Evolutionary conservation across 2,888 invertebrate species (phyloP), one percentile per base, ranked within the genome.

Genomic region (Epiblema foenella): DNA sequence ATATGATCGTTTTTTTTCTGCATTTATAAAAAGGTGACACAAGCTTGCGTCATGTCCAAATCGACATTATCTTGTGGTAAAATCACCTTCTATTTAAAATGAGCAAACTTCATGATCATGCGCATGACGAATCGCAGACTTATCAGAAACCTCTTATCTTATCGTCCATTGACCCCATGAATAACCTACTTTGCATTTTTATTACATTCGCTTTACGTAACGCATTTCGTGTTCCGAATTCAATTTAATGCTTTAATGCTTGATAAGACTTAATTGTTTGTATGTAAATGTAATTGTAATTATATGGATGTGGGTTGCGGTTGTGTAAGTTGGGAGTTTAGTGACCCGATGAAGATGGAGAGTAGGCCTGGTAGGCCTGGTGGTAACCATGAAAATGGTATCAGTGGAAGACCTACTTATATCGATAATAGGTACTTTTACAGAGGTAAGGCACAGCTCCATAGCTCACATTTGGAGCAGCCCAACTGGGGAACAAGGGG

Each of bases 151-250:
- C n/a, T n/a, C n/a, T n/a, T n/a, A 11, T 39, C 20, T 66, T 74
- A 74, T 74, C 74, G 74, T 46, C 0, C 69, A 57, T 62, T 39
- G 74, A 74, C 74, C 71, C 56, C 46, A 8, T 7, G 33, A 71
- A 73, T 73, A 73, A 29, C 68, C 58, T 52, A 51, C 37, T 64
- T 42, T 52, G n/a, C 20, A 52, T 63, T 65, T 60, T 72, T 68
- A 68, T 64, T 64, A 37, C 52, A 64, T 52, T 46, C 60, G 60
- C n/a, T 60, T 64, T 64, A 64, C 52, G 63, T 64, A 64, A 64
- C 39, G 20, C 18, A 33, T 39, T 64, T 64, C 52, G 63, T 64
- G 63, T 24, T 15, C 52, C 20, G 52, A 64, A 64, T 52, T 63
- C 18, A 63, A 63, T 63, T 63, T 62, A 51, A 64, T 20, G 63